phyloP scores from a whole-genome alignment of 2,888 invertebrate species.

The Zelleria hepariella region DNA sequence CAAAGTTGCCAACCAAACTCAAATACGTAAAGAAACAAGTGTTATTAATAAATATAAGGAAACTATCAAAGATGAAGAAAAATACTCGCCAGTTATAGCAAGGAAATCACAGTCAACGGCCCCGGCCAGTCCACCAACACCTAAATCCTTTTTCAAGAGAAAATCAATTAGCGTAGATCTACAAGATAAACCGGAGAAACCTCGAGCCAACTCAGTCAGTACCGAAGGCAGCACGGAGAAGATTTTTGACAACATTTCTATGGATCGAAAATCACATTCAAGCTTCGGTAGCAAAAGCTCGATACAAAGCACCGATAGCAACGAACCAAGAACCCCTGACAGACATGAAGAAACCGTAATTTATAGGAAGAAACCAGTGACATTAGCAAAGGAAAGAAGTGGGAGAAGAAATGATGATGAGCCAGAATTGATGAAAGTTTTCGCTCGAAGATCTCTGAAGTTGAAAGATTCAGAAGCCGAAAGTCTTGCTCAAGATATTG shows the following conservation, averaged over 20 bases:
- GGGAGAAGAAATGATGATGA: constrained; percentile 75
- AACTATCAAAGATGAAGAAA: constrained; percentile 25
- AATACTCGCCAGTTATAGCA: constrained; percentile 12
- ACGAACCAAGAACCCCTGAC: constrained; percentile 50
- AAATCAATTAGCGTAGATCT: constrained; percentile 71
- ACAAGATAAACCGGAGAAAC: constrained; percentile 55
- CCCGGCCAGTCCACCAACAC: constrained; percentile 52
- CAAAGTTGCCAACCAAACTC: constrained; percentile 25
- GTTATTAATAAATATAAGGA: constrained; percentile 22
- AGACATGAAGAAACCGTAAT: constrained; percentile 64
- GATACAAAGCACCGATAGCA: constrained; percentile 60
- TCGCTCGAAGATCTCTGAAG: constrained; percentile 84
- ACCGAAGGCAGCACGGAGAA: constrained; percentile 59
- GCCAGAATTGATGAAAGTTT: constrained; percentile 86
- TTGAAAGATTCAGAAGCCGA: constrained; percentile 80
- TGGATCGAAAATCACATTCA: constrained; percentile 60
- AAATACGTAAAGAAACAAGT: constrained; percentile 33
- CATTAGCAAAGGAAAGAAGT: constrained; percentile 48
- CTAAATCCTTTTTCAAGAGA: constrained; percentile 65
- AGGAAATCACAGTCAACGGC: constrained; percentile 17
- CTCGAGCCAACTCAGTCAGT: constrained; percentile 50
- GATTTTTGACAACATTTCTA: constrained; percentile 59
- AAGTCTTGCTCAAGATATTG: constrained; percentile 70
- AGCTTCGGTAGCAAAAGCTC: constrained; percentile 66
- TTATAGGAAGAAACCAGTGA: constrained; percentile 69